phyloP scores from a whole-genome alignment of 2,113 vertebrate genomes.

The Callipepla squamata region DNA sequence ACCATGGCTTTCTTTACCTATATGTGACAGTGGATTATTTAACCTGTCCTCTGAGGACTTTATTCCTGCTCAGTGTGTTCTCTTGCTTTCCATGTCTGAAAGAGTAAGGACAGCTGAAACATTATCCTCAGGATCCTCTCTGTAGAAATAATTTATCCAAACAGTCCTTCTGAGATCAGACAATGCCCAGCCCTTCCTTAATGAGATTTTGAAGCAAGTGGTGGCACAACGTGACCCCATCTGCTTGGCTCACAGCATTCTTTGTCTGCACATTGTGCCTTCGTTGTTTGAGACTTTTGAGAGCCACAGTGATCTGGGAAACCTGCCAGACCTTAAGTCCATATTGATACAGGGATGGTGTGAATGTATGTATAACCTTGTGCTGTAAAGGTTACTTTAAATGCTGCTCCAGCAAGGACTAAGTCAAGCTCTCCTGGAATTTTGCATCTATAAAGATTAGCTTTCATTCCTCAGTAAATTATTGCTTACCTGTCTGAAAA shows the following conservation, averaged over 20 bases:
- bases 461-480: neutral
- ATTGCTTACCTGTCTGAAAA: neutral
- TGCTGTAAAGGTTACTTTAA: neutral
- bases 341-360: neutral
- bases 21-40: neutral
- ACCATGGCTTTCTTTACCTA: neutral
- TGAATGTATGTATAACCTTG: neutral
- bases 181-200: neutral
- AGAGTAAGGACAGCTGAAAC: neutral
- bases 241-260: neutral
- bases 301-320: neutral
- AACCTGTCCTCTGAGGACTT: neutral
- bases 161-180: neutral
- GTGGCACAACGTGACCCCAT: fast-evolving
- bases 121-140: neutral
- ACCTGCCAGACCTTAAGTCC: neutral
- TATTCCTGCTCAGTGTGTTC: neutral
- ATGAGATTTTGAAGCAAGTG: neutral
- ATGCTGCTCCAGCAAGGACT: neutral
- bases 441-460: neutral
- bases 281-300: neutral
- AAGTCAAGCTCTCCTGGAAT: neutral
- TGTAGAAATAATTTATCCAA: conserved; percentile 21
- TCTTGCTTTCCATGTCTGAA: neutral
- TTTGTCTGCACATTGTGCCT: neutral